A percentile compares a stretch with the other conserved stretches of the same genome.
Conservation (phyloP, 2,113 vertebrate genomes). For the Rhynchomys soricoides region DNA sequence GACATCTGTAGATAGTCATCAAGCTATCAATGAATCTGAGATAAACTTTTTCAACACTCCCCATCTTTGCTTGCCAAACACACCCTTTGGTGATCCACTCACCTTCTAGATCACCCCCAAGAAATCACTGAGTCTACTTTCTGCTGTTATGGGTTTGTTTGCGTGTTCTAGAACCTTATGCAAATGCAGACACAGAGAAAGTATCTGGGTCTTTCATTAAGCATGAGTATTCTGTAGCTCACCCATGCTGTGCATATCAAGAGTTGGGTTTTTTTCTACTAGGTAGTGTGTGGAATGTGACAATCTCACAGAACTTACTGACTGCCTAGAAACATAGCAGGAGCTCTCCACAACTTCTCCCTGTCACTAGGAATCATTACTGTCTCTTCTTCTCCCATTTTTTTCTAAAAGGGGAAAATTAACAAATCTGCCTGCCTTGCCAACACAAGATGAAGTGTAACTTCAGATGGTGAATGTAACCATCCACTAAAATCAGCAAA, state of each 20-base stretch:
- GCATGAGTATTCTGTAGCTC: not conserved
- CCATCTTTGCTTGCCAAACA: not conserved
- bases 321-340: not conserved
- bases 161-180: not conserved
- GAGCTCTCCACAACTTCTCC: not conserved
- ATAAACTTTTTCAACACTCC: not conserved
- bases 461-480: not conserved
- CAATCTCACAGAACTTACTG: not conserved
- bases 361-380: not conserved
- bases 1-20: not conserved
- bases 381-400: slow-evolving; percentile 28
- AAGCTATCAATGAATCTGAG: slow-evolving; percentile 1
- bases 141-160: not conserved
- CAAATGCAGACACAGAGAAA: not conserved
- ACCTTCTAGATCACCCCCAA: not conserved
- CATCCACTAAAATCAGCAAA: slow-evolving; percentile 8
- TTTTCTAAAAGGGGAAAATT: not conserved
- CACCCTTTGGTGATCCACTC: not conserved
- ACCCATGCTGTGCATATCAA: not conserved
- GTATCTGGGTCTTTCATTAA: slow-evolving; percentile 15
- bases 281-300: not conserved
- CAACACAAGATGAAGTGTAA: slow-evolving; percentile 37
- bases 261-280: slow-evolving; percentile 2
- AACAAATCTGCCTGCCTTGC: slow-evolving; percentile 3
- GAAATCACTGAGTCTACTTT: not conserved